These are phyloP conservation scores for Apodemia mormo DNA, from an alignment of 2,888 invertebrate species.

Conservation along the genomic window DNA sequence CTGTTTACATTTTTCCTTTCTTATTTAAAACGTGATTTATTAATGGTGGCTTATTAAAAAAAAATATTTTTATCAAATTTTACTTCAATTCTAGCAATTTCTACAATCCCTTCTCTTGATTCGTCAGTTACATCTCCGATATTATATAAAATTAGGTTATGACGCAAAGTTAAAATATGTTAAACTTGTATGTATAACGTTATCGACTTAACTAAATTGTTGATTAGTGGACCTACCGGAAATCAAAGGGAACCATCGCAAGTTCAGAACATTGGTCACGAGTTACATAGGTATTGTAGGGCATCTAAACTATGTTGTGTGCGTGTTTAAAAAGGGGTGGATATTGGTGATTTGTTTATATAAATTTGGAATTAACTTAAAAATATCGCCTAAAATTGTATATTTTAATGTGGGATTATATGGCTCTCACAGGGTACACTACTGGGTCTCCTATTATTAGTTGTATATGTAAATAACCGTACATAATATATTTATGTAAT, in stretches of 20 bases:
- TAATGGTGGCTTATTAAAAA: too few relatives aligned
- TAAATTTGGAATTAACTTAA: background rate
- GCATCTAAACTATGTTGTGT: conserved; percentile 41
- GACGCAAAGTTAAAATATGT: background rate
- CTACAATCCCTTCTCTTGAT: background rate
- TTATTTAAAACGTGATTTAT: too few relatives aligned
- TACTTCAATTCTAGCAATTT: background rate
- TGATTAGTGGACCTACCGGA: conserved; percentile 97
- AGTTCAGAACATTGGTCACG: conserved; percentile 99
- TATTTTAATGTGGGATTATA: conserved; percentile 6
- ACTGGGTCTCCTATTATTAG: background rate
- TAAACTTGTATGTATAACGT: conserved; percentile 19
- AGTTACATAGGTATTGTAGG: conserved; percentile 96
- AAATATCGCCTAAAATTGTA: background rate
- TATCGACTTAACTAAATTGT: conserved; percentile 37
- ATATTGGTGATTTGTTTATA: conserved; percentile 39
- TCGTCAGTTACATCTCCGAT: background rate
- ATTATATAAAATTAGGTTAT: conserved; percentile 4
- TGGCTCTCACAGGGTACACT: conserved; percentile 13
- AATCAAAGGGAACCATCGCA: conserved; percentile 99
- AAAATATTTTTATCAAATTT: background rate
- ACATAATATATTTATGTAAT: background rate
- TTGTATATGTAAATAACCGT: conserved; percentile 11
- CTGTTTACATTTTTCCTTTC: too few relatives aligned
- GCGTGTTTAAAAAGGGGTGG: conserved; percentile 41